Evolutionary conservation across 2,888 invertebrate genomes (phyloP).

Genomic region (Cataglyphis albicans): DNA sequence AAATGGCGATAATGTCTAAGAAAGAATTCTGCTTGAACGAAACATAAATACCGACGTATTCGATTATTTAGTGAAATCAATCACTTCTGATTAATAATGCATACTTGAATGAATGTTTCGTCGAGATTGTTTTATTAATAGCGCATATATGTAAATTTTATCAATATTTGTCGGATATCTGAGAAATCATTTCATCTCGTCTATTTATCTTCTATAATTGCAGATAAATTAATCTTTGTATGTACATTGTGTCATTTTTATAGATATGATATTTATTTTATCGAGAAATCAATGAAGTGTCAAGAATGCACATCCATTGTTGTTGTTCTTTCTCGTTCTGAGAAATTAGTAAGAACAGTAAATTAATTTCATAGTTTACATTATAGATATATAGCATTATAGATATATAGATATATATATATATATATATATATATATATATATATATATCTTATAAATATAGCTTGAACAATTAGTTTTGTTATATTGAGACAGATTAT

Average conservation of each 20-base stretch:
- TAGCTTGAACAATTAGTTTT: neutral
- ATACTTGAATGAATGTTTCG: neutral
- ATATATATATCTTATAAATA: slow-evolving; percentile 25
- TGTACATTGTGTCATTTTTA: neutral
- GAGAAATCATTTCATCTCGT: neutral
- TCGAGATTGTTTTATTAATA: neutral
- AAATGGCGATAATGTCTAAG: neutral
- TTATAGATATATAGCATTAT: neutral
- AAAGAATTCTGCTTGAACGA: neutral
- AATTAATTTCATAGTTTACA: slow-evolving; percentile 62
- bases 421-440: no score
- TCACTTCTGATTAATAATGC: neutral
- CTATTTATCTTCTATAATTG: slow-evolving; percentile 21
- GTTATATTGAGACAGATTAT: neutral
- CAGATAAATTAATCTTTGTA: slow-evolving; percentile 45
- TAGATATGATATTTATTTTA: slow-evolving; percentile 57
- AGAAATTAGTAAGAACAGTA: neutral
- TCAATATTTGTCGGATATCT: neutral
- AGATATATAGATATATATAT: no score
- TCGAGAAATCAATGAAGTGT: slow-evolving; percentile 51
- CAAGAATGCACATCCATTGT: slow-evolving; percentile 39
- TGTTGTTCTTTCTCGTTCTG: slow-evolving; percentile 39
- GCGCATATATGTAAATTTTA: neutral
- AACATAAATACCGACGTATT: neutral
- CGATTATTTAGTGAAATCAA: neutral